phyloP scores from a whole-genome alignment of 2,888 invertebrate species.

The Cephus pulcher region DNA sequence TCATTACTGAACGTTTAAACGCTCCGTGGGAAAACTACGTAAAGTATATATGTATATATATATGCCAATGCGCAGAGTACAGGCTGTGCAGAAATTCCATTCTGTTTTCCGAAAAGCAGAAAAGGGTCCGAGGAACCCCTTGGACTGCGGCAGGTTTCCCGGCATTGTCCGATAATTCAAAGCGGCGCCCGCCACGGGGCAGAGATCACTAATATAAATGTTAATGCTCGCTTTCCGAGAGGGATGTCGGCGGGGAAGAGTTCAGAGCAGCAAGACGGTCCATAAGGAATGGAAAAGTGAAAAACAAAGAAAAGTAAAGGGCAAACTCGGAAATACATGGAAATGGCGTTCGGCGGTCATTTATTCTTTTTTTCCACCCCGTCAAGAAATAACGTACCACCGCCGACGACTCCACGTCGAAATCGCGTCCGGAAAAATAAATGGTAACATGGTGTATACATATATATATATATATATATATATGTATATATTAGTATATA shows the following conservation, averaged over 20 bases:
- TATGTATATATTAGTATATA: background rate
- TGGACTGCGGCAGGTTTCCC: constrained; percentile 33
- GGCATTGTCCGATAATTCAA: constrained; percentile 43
- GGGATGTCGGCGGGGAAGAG: background rate
- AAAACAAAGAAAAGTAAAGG: constrained; percentile 22
- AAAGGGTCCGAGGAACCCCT: constrained; percentile 21
- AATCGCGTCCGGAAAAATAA: background rate
- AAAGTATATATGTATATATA: no score
- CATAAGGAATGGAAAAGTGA: background rate
- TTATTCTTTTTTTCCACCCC: constrained; percentile 20
- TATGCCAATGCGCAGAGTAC: background rate
- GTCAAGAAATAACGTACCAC: background rate
- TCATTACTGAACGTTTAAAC: background rate
- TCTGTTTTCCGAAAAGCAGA: background rate
- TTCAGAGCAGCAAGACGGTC: background rate
- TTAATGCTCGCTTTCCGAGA: constrained; percentile 40
- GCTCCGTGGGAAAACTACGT: background rate
- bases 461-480: background rate
- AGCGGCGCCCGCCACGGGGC: constrained; percentile 32
- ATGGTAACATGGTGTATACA: background rate
- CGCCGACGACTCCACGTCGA: background rate
- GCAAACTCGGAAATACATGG: constrained; percentile 33
- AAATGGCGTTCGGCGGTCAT: constrained; percentile 35
- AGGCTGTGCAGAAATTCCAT: background rate
- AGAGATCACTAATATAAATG: constrained; percentile 53